Percentiles rank a stretch among this genome's conserved stretches.
phyloP scores from a whole-genome alignment of 2,888 invertebrate species.

The Selenia dentaria region DNA sequence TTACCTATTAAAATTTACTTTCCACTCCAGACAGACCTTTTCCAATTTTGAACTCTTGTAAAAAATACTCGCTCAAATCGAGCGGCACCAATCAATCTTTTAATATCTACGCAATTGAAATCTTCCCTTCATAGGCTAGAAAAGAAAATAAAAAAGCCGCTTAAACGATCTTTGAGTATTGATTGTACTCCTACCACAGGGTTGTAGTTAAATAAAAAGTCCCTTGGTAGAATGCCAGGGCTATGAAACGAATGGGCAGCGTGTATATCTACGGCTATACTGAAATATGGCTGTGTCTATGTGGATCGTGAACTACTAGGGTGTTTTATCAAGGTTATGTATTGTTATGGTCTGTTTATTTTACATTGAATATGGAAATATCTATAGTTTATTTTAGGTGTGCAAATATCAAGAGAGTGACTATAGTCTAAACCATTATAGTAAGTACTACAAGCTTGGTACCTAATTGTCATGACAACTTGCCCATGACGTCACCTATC shows the following conservation, averaged over 20 bases:
- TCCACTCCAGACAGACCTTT: too few relatives aligned
- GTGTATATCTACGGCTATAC: conserved; percentile 41
- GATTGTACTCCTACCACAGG: conserved; percentile 69
- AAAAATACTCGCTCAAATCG: too few relatives aligned
- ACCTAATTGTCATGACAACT: too few relatives aligned
- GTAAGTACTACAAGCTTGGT: too few relatives aligned
- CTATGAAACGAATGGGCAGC: conserved; percentile 69
- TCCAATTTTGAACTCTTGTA: too few relatives aligned
- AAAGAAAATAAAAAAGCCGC: conserved; percentile 60
- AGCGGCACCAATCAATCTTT: conserved; percentile 43
- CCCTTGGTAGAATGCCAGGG: conserved; percentile 77
- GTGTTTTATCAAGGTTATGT: conserved; percentile 15
- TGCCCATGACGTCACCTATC: too few relatives aligned
- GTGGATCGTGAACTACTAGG: conserved; percentile 42
- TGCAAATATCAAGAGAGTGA: too few relatives aligned
- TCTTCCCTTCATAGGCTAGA: conserved; percentile 55
- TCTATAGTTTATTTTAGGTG: too few relatives aligned
- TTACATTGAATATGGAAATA: conserved; percentile 9
- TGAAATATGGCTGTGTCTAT: conserved; percentile 63
- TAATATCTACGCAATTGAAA: conserved; percentile 57
- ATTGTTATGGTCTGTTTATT: conserved; percentile 17
- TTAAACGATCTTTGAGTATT: conserved; percentile 61
- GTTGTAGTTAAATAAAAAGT: conserved; percentile 74
- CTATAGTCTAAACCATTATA: too few relatives aligned
- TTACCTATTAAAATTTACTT: too few relatives aligned